Evolutionary conservation across 2,113 vertebrate species (phyloP), one percentile per base, ranked within the genome.

Genomic region (Platysternon megacephalum): DNA sequence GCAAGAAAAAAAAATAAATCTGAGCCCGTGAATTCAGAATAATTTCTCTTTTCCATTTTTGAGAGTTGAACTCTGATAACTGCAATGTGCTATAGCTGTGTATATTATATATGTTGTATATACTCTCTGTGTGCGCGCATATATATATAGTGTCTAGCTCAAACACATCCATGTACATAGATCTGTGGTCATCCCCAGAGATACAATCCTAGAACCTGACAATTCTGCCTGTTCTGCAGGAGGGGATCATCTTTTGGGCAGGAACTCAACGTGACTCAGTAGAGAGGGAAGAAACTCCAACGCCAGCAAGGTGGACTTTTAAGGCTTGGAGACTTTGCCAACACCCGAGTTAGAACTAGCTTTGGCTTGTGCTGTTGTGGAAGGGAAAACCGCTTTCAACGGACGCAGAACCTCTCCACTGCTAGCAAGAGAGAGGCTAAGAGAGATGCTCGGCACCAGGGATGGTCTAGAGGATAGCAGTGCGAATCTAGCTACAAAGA

Each of bases 1-100:
- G 91, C 58, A 78, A 68, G 92, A 92, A 72, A 76, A 94, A 94
- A 52, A 94, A 85, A 39, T 42, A 42, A 76, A 44, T 28, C 72
- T 85, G 89, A 88, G 88, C 76, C 79, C 52, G 65, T 39, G 85
- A 88, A 39, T 39, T 39, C 4, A 94, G n/a, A 88, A 76, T 22
- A 55, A 65, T 21, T 53, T 79, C 84, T 82, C 55, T 29, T 46
- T 93, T 91, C 93, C 85, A 42, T 46, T 8, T 8, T 72, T n/a
- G 56, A 95, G 82, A 51, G 80, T 35, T 76, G 82, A 81, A 42
- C 19, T 44, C 42, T 22, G 42, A 24, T 44, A 76, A 76, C 39
- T 42, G 76, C 78, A 61, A 48, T 16, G 6, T 51, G 84, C 52
- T 26, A 35, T 14, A 12, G 65, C 87, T 74, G 32, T 68, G 29